Evolutionary conservation across 2,797 vertebrate species (phyloP), one percentile per base, ranked within the genome.

Genomic region (Vultur gryphus): DNA sequence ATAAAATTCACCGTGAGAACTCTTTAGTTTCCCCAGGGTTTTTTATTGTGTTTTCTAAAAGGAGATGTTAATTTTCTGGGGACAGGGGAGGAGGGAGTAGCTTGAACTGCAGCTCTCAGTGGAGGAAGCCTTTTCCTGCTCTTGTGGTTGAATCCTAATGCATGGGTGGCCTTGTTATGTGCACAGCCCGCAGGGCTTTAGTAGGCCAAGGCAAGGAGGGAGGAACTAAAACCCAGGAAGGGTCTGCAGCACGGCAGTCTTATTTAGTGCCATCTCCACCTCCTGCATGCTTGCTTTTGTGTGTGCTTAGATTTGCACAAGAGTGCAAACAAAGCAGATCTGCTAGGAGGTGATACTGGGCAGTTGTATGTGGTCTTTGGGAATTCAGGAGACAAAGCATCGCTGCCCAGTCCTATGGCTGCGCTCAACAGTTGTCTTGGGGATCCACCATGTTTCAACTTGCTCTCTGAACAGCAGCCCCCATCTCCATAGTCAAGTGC

Each of bases 1-100:
- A 97, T 97, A 97, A 97, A 97, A 95, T 87, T 96, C 91, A 87
- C 93, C 86, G 39, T 96, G 95, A 97, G 93, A 97, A 95, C 88
- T 96, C 90, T 62, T 25, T 33, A 62, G 79, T 96, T 94, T 97
- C 81, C 86, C 33, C 67, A 24, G 95, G 96, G 96, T 46, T 33
- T 46, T 33, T 3, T 16, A 37, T 55, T 55, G 49, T 65, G 18
- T 75, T 91, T 87, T 84, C 24, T 57, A 31, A 54, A 84, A 69
- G 48, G 49, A 69, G 33, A 58, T 82, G 78, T 70, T 92, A 89
- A 91, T 96, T 90, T 82, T 8, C 54, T 55, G 57, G 37, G n/a
- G 11, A 2, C 12, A 21, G 25, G 52, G 86, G 81, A 78, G 78
- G 66, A 93, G 85, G 73, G 65, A 90, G 35, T 28, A 72, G 44